Evolutionary conservation across 1,140 invertebrate genomes (phyloP).

Genomic region (Belonocnema kinseyi): DNA sequence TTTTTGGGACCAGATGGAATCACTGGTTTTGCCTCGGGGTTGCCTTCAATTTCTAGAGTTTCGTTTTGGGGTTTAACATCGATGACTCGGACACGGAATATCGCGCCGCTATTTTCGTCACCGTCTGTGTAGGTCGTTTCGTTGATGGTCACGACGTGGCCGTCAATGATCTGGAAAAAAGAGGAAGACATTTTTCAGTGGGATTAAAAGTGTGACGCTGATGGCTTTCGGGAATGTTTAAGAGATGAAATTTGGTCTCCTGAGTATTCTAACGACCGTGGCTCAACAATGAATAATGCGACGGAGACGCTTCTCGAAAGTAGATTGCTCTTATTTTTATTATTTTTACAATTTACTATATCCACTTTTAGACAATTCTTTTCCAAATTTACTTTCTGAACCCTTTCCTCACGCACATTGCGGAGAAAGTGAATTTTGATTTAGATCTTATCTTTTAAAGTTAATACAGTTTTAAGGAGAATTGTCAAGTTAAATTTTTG

Average conservation of each 20-base stretch:
- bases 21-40: conserved; percentile 44
- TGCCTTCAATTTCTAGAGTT: conserved; percentile 53
- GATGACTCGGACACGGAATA: conserved; percentile 75
- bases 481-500: too few relatives aligned
- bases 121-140: conserved; percentile 75
- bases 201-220: neutral
- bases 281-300: too few relatives aligned
- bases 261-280: neutral
- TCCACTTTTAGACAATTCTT: too few relatives aligned
- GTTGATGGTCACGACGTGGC: conserved; percentile 78
- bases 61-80: conserved; percentile 74
- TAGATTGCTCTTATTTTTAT: neutral
- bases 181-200: conserved; percentile 22
- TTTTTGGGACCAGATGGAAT: conserved; percentile 17
- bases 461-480: too few relatives aligned
- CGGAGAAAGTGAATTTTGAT: too few relatives aligned
- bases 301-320: neutral
- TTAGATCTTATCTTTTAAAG: too few relatives aligned
- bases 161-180: conserved; percentile 75
- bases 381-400: too few relatives aligned
- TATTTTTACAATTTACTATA: too few relatives aligned
- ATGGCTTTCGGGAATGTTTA: too few relatives aligned
- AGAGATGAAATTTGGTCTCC: neutral
- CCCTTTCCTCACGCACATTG: too few relatives aligned
- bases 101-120: conserved; percentile 66